Percentiles rank a stretch among this genome's conserved stretches.
phyloP scores from a whole-genome alignment of 2,797 vertebrate genomes.

The Buphagus erythrorhynchus region DNA sequence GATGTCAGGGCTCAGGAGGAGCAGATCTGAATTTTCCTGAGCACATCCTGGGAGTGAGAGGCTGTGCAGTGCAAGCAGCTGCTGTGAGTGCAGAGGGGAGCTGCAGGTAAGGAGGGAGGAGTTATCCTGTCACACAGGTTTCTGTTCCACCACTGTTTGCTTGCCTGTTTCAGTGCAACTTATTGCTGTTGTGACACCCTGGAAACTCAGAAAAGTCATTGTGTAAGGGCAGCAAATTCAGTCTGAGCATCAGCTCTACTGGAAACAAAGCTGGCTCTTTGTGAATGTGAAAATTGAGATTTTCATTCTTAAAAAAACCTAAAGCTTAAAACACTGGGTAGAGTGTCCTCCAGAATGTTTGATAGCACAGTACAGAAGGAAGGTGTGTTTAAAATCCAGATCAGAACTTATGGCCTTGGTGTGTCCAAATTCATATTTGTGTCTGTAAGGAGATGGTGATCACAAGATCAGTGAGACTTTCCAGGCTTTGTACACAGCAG shows the following conservation, averaged over 20 bases:
- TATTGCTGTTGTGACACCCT: accelerated
- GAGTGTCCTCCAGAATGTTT: neutral
- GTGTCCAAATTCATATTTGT: neutral
- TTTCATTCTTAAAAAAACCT: neutral
- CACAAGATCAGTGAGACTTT: neutral
- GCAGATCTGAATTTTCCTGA: neutral
- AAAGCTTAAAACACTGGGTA: neutral
- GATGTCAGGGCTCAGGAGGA: neutral
- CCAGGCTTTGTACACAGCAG: neutral
- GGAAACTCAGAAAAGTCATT: neutral
- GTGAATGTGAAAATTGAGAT: neutral
- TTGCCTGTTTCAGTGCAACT: neutral
- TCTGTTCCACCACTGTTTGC: neutral
- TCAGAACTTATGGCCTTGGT: accelerated
- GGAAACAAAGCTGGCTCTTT: neutral
- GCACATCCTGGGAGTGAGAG: neutral
- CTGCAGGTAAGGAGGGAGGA: neutral
- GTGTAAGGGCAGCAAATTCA: neutral
- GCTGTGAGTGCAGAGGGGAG: neutral
- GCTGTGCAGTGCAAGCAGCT: neutral
- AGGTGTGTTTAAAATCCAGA: neutral
- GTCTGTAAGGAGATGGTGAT: neutral
- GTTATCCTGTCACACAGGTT: accelerated
- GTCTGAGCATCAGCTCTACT: neutral
- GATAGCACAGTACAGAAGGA: neutral